Conservation (phyloP, 1,140 invertebrate species). For the Pogonomyrmex barbatus region DNA sequence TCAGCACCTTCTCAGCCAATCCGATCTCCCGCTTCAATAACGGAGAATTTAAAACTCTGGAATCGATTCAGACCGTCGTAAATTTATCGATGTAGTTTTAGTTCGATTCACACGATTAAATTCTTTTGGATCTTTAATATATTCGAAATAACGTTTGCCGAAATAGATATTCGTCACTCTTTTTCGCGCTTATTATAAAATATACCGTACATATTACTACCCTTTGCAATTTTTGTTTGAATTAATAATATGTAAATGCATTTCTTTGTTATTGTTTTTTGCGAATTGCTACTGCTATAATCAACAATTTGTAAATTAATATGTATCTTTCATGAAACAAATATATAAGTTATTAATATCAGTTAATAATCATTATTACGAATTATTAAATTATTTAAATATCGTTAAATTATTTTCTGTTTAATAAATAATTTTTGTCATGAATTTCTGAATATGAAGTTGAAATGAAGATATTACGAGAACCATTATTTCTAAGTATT, state of each 20-base stretch:
- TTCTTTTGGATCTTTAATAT: slow-evolving; percentile 21
- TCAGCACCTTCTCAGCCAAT: slow-evolving; percentile 44
- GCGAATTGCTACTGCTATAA: too few species aligned
- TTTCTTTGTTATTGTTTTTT: not conserved
- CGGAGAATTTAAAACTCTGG: slow-evolving; percentile 53
- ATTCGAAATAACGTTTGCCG: slow-evolving; percentile 6
- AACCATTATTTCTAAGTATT: slow-evolving; percentile 30
- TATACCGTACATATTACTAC: not conserved
- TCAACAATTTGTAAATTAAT: slow-evolving; percentile 17
- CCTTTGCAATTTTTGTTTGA: not conserved
- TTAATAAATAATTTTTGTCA: not conserved
- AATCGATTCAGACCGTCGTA: slow-evolving; percentile 45
- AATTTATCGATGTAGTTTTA: slow-evolving; percentile 63
- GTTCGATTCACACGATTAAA: slow-evolving; percentile 57
- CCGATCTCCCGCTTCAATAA: slow-evolving; percentile 42
- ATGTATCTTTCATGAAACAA: not conserved
- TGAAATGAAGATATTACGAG: not conserved
- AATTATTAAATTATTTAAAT: too few species aligned
- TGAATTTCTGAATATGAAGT: not conserved
- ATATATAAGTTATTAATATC: not conserved
- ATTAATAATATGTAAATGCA: slow-evolving; percentile 12
- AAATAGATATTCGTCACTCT: slow-evolving; percentile 27
- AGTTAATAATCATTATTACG: slow-evolving; percentile 7
- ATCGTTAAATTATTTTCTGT: not conserved
- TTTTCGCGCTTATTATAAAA: slow-evolving; percentile 1